Conservation (phyloP, 2,797 vertebrate species). For the Coilia nasus region DNA sequence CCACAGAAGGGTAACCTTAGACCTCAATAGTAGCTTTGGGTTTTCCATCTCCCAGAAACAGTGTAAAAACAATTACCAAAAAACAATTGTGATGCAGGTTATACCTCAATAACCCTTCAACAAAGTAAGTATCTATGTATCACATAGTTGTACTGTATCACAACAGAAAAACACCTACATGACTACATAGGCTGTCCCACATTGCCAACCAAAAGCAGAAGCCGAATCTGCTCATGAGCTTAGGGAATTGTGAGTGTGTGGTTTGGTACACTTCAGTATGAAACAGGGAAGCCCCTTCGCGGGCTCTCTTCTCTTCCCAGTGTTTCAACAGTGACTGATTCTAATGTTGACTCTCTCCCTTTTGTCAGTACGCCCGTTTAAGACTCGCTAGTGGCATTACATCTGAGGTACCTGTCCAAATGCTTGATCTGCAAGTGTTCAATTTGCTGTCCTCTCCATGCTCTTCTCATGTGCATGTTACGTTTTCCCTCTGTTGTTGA, state of each 20-base stretch:
- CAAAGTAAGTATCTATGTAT: neutral
- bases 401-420: slow-evolving; percentile 88
- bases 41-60: neutral
- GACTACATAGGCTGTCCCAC: neutral
- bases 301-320: slow-evolving; percentile 55
- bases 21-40: neutral
- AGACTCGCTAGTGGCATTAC: slow-evolving; percentile 95
- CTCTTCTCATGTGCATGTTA: slow-evolving; percentile 18
- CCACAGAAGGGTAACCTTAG: neutral
- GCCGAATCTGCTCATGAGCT: neutral
- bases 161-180: neutral
- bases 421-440: slow-evolving; percentile 70
- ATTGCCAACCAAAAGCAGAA: neutral
- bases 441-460: slow-evolving; percentile 38
- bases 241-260: neutral
- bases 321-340: slow-evolving; percentile 73
- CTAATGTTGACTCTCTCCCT: slow-evolving; percentile 86
- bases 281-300: slow-evolving; percentile 23
- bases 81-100: neutral
- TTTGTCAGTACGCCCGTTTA: slow-evolving; percentile 91
- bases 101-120: neutral
- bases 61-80: neutral
- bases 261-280: slow-evolving; percentile 2
- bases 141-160: neutral
- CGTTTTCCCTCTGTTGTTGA: neutral